Conservation (phyloP, 2,888 invertebrate species). For the Mycogona germanica region DNA sequence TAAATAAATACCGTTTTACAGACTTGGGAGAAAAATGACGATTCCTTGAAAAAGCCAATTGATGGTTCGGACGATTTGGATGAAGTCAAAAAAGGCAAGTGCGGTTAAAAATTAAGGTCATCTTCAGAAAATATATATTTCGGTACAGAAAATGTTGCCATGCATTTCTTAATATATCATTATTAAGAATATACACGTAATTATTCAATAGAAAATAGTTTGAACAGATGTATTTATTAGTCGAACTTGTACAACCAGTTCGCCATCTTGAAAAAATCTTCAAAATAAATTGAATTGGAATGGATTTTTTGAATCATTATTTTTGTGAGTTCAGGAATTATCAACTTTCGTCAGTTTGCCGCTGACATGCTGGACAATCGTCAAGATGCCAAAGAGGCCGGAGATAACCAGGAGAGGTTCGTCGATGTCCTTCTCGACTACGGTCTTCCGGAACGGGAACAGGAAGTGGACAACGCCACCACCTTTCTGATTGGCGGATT, state of each 20-base stretch:
- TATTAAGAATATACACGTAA: too few species aligned
- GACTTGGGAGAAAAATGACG: neutral
- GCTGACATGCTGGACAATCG: neutral
- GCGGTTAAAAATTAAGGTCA: neutral
- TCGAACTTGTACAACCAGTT: too few species aligned
- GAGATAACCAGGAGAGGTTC: neutral
- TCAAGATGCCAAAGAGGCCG: neutral
- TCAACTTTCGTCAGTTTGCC: neutral
- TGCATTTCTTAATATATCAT: too few species aligned
- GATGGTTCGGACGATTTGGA: neutral
- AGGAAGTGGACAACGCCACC: neutral
- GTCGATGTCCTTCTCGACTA: neutral
- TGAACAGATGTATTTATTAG: too few species aligned
- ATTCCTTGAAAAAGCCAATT: too few species aligned
- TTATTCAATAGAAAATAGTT: too few species aligned
- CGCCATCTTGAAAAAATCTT: neutral
- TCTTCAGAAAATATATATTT: too few species aligned
- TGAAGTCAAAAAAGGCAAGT: neutral
- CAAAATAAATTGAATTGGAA: too few species aligned
- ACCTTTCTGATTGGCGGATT: conserved; percentile 9
- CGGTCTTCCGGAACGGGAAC: neutral
- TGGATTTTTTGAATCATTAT: neutral
- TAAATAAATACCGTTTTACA: too few species aligned
- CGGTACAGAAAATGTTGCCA: too few species aligned
- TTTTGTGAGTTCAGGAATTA: neutral